Percentiles rank a stretch among this genome's conserved stretches.
Conservation (phyloP, 2,888 invertebrate species). For the Zhuqinia jingwanae region DNA sequence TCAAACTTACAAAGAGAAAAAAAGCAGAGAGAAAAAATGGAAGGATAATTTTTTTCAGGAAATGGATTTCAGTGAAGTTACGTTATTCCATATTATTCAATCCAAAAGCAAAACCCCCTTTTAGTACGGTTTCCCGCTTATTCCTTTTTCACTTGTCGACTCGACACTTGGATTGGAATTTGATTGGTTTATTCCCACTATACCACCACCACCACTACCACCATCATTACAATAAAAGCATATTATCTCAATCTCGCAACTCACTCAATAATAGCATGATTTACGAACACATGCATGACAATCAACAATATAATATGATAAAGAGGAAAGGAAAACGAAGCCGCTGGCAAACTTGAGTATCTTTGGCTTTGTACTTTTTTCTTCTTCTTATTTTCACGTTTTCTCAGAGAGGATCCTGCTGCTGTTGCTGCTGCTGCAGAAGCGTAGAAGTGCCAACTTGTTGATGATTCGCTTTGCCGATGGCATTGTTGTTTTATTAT, state of each 20-base stretch:
- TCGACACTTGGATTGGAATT: neutral
- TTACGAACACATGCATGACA: slow-evolving; percentile 51
- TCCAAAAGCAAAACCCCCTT: too few species aligned
- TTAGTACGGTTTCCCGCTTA: neutral
- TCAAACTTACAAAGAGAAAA: slow-evolving; percentile 56
- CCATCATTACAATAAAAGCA: neutral
- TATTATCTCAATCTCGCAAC: slow-evolving; percentile 4
- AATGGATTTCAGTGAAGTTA: slow-evolving; percentile 53
- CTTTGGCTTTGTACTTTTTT: neutral
- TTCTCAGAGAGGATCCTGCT: neutral
- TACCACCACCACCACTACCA: neutral
- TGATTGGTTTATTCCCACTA: slow-evolving; percentile 31
- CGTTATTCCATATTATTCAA: neutral
- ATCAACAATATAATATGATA: slow-evolving; percentile 21
- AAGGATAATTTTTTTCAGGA: slow-evolving; percentile 47
- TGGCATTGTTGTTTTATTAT: slow-evolving; percentile 53
- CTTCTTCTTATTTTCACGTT: slow-evolving; percentile 6
- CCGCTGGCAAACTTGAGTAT: slow-evolving; percentile 23
- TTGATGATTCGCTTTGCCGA: slow-evolving; percentile 43
- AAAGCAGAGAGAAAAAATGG: slow-evolving; percentile 2
- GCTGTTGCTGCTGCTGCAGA: neutral
- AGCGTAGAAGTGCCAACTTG: slow-evolving; percentile 41
- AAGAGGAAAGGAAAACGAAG: slow-evolving; percentile 21
- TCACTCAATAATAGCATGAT: slow-evolving; percentile 16
- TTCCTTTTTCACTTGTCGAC: neutral